A percentile compares a stretch with the other conserved stretches of the same genome.
phyloP scores from a whole-genome alignment of 2,888 invertebrate genomes.

The Alviniconcha strummeri region DNA sequence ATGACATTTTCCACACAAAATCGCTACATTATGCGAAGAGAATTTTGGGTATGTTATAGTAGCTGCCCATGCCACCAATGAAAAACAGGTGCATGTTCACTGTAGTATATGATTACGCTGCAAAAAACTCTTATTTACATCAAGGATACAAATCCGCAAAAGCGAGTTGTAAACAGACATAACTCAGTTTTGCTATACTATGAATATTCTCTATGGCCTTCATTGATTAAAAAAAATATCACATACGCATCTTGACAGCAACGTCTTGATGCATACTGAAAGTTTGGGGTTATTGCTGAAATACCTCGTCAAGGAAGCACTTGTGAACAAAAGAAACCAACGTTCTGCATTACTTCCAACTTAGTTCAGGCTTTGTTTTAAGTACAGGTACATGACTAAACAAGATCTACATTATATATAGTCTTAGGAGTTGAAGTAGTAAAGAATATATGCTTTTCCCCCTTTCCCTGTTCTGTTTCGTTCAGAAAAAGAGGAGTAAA shows the following conservation, averaged over 20 bases:
- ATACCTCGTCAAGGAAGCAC: background rate
- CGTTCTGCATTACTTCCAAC: background rate
- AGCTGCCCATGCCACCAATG: slow-evolving; percentile 24
- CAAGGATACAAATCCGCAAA: background rate
- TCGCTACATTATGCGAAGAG: slow-evolving; percentile 21
- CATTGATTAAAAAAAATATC: slow-evolving; percentile 13
- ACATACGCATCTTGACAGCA: slow-evolving; percentile 11
- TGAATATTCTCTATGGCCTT: slow-evolving; percentile 10
- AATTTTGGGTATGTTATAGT: slow-evolving; percentile 2
- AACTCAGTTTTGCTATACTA: background rate
- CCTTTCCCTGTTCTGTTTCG: background rate
- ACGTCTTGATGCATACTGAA: slow-evolving; percentile 10
- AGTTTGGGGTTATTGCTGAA: slow-evolving; percentile 4
- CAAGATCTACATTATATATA: no score
- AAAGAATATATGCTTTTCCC: background rate
- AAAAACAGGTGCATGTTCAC: slow-evolving; percentile 9
- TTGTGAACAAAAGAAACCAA: background rate
- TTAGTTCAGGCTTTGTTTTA: background rate
- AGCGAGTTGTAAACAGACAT: background rate
- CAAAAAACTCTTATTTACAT: slow-evolving; percentile 7
- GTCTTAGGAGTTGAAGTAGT: background rate
- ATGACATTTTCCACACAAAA: background rate
- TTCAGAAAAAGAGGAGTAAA: background rate
- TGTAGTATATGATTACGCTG: background rate
- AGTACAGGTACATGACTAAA: background rate